Conservation (phyloP, 2,888 invertebrate genomes). For the Hoplodrina ambigua region DNA sequence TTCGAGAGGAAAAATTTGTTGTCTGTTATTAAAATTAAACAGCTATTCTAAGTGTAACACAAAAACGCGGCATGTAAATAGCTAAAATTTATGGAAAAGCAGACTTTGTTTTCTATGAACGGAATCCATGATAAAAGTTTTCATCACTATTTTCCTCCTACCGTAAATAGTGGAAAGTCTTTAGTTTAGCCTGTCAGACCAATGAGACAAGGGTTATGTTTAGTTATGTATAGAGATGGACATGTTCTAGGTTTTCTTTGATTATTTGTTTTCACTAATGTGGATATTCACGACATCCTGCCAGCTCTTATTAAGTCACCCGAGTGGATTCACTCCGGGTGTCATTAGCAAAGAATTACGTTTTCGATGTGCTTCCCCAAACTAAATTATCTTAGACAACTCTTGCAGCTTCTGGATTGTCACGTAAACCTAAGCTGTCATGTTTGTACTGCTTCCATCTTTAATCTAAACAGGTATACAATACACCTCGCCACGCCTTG, state of each 20-base stretch:
- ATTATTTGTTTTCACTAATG: conserved; percentile 30
- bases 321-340: conserved; percentile 24
- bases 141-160: too few species aligned
- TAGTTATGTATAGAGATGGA: not conserved
- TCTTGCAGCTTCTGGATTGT: conserved; percentile 27
- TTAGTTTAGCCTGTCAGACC: not conserved
- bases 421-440: conserved; percentile 43
- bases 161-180: not conserved
- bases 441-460: conserved; percentile 14
- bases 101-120: too few species aligned
- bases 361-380: conserved; percentile 43
- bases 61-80: too few species aligned
- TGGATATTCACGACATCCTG: conserved; percentile 11
- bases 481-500: too few species aligned
- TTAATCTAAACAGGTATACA: conserved; percentile 18
- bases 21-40: too few species aligned
- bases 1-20: too few species aligned
- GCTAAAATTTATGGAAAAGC: too few species aligned
- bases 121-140: too few species aligned
- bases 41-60: too few species aligned
- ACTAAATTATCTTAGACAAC: conserved; percentile 21
- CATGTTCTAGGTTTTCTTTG: not conserved
- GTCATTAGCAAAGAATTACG: conserved; percentile 48
- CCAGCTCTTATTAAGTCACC: conserved; percentile 36
- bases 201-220: not conserved